A percentile compares a stretch with the other conserved stretches of the same genome.
phyloP scores from a whole-genome alignment of 2,113 vertebrate species.

The Philantomba maxwellii region DNA sequence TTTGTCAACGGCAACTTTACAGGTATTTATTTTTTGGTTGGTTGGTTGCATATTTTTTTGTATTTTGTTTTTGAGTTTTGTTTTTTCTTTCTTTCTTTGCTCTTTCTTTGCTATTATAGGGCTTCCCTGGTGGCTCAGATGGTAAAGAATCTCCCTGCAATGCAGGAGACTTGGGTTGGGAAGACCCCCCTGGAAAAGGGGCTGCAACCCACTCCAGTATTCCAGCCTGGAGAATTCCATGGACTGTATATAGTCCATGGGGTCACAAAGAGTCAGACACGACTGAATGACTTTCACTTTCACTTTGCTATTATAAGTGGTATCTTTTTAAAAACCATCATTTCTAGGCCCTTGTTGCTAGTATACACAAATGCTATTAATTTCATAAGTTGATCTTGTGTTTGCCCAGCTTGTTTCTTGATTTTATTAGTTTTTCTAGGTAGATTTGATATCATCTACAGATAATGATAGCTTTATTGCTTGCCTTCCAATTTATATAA shows the following conservation, averaged over 20 bases:
- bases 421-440: slow-evolving; percentile 29
- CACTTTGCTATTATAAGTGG: neutral
- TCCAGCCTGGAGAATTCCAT: neutral
- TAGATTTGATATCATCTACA: neutral
- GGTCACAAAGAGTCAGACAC: neutral
- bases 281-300: neutral
- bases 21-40: neutral
- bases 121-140: neutral
- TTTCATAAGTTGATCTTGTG: slow-evolving; percentile 19
- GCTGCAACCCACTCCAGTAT: neutral
- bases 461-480: neutral
- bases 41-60: neutral
- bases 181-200: neutral
- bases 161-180: neutral
- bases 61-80: neutral
- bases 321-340: neutral
- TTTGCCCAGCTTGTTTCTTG: slow-evolving; percentile 35
- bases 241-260: neutral
- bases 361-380: slow-evolving; percentile 29
- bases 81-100: neutral
- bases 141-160: neutral
- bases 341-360: neutral
- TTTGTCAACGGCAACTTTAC: neutral
- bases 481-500: slow-evolving; percentile 22
- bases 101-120: neutral